Base-by-base conservation (phyloP, 1,140 invertebrate species). In the Diabrotica undecimpunctata region DNA sequence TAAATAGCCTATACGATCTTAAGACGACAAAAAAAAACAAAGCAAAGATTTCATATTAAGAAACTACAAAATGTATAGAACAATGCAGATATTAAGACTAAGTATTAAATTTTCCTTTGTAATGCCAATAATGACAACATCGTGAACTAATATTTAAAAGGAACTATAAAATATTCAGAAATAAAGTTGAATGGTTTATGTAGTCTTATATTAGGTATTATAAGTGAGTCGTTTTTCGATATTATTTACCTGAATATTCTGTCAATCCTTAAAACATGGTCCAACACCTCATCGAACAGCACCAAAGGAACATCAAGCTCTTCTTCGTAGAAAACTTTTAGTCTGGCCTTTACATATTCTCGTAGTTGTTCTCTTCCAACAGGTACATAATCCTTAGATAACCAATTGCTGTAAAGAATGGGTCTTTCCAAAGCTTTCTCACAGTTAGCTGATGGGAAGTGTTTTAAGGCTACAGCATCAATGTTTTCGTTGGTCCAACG, bases 241-340 rank as follows among this genome's bases (percentile, higher is more conserved):
- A 46, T 46, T 46, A 46, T 46, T 46, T n/a, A 46, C 41, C 41
- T 46, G 46, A 69, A 99, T 72, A 99, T 99, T 77, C 98, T 85
- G 83, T 99, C 98, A 77, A 99, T 99, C 70, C 98, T 85, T 46
- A 99, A 81, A 37, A 99, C 97, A 80, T 99, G 98, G 77, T 99
- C 98, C 8, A 99, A 80, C 46, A 99, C 97, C 83, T 99, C 97
- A 79, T 99, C 96, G 80, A 99, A 99, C 2, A 99, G 82, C 37
- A 99, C 98, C 5, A 99, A 82, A 0, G 94, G 96, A 6, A 99
- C 97, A 81, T 99, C 98, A 39, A 99, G 80, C 79, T 99, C 97
- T 84, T 99, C 98, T 82, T 99, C 98, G 77, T 99, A 99, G 82
- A 99, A 99, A n/a, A 90, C 90, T 84, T 97, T 98, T 0, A 99